A percentile compares a stretch with the other conserved stretches of the same genome.
Evolutionary conservation across 2,797 vertebrate genomes (phyloP).

Genomic region (Chromis chromis): DNA sequence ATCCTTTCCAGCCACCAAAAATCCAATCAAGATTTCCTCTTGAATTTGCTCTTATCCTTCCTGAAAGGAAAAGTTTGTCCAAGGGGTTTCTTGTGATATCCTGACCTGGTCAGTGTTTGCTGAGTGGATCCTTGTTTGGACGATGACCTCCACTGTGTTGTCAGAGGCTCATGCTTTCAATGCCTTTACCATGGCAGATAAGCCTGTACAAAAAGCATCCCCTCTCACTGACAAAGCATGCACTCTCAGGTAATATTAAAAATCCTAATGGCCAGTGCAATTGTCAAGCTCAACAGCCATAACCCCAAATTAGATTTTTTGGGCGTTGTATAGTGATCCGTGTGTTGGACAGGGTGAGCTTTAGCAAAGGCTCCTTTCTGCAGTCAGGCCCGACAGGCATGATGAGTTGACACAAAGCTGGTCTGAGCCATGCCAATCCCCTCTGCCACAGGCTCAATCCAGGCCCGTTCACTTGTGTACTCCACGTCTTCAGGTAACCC

Average conservation of each 20-base stretch:
- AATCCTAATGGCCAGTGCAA: constrained; percentile 84
- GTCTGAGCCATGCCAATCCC: constrained; percentile 83
- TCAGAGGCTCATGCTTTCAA: constrained; percentile 92
- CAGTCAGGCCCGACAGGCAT: constrained; percentile 89
- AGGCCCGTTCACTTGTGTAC: constrained; percentile 82
- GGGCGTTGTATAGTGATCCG: constrained; percentile 87
- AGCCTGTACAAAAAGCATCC: constrained; percentile 85
- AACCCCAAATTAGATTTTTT: constrained; percentile 87
- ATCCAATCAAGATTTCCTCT: constrained; percentile 86
- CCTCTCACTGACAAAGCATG: constrained; percentile 80
- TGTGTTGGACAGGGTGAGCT: constrained; percentile 75
- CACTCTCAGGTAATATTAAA: constrained; percentile 78
- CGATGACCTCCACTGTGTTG: constrained; percentile 88
- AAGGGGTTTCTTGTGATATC: constrained; percentile 85
- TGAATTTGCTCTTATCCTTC: constrained; percentile 76
- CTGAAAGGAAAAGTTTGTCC: constrained; percentile 80
- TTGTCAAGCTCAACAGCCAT: constrained; percentile 85
- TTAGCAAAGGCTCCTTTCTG: constrained; percentile 84
- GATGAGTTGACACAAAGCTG: constrained; percentile 87
- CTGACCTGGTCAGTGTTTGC: constrained; percentile 86
- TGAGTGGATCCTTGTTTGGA: constrained; percentile 87
- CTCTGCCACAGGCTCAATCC: constrained; percentile 79
- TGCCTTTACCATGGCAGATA: constrained; percentile 90
- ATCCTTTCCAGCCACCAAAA: constrained; percentile 87
- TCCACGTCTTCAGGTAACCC: constrained; percentile 80